phyloP scores from a whole-genome alignment of 2,797 vertebrate species.

The Parotocinclus haroldoi region DNA sequence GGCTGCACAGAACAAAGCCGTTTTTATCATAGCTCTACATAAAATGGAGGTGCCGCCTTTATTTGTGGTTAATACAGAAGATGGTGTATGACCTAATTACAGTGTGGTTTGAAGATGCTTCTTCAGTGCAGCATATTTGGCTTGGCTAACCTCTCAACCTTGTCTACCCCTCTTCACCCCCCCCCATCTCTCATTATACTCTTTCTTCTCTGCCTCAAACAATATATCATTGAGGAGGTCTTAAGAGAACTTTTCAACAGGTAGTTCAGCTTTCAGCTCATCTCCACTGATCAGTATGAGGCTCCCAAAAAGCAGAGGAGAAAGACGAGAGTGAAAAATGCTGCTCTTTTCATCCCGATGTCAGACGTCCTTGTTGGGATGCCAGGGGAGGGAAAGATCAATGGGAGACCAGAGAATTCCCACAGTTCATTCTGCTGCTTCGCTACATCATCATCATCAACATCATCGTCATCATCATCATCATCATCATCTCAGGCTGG shows the following conservation, averaged over 20 bases:
- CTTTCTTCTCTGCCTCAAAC: conserved; percentile 61
- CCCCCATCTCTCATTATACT: conserved; percentile 19
- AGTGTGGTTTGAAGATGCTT: conserved; percentile 6
- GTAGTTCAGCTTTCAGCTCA: conserved; percentile 82
- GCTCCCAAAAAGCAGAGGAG: conserved; percentile 55
- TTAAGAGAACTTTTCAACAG: conserved; percentile 84
- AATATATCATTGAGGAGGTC: conserved; percentile 82
- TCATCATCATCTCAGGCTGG: conserved; percentile 70
- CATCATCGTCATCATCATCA: conserved; percentile 12
- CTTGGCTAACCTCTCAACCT: conserved; percentile 37
- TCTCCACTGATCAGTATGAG: conserved; percentile 64
- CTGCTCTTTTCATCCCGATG: conserved; percentile 54
- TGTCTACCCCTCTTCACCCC: conserved; percentile 31
- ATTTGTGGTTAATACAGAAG: conserved; percentile 46
- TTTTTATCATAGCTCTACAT: conserved; percentile 34
- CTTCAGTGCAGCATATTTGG: conserved; percentile 42
- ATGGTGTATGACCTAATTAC: conserved; percentile 51
- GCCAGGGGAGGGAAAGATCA: conserved; percentile 71
- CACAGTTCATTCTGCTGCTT: conserved; percentile 78
- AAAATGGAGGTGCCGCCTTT: conserved; percentile 45
- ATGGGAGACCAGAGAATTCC: conserved; percentile 76
- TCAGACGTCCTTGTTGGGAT: conserved; percentile 71
- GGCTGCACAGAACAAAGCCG: conserved; percentile 44
- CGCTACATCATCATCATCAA: conserved; percentile 43
- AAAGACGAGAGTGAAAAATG: conserved; percentile 57